Evolutionary conservation across 2,888 invertebrate species (phyloP), one percentile per base, ranked within the genome.

Genomic region (Epicampocera succincta): DNA sequence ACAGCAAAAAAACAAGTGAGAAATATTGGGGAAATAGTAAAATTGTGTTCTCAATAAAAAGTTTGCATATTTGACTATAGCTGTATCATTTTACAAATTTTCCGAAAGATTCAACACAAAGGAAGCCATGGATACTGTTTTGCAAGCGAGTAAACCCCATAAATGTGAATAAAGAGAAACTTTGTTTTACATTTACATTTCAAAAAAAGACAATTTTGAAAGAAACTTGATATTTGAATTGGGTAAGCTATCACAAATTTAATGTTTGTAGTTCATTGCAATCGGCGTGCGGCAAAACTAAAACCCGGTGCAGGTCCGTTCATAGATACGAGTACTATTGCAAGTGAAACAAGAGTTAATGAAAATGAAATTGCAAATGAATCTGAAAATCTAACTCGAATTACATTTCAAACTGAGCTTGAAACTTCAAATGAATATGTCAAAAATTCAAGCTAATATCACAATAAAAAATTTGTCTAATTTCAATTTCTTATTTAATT

Each of bases 111-210:
- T 19, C 6, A 38, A n/a, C 50, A 38, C 33, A 40, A 65, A 65
- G 19, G 15, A 65, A 65, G 40, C 38, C 40, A 38, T 65, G 65
- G 50, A 21, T 65, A 17, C 17, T 8, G 50, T 65, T 50, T 65
- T 65, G 65, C 50, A 50, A 48, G 2, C 33, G 50, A 38, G 8
- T 11, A n/a, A 65, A 50, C 5, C 9, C 19, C 3, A 1, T 65
- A 38, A 50, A 65, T 50, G 38, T 4, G 13, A 6, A 33, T 21
- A 46, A 40, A 8, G 25, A 42, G 19, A 40, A 19, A 19, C 12
- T 61, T 50, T 72, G 72, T 52, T 21, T 42, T 19, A n/a, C n/a
- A n/a, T n/a, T 60, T 72, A 52, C 72, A 72, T 72, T 72, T 72
- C 42, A 61, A 50, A 61, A 8, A 61, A 21, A n/a, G 71, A 71